Conservation (phyloP, 2,797 vertebrate genomes). For the Lagocephalus sceleratus region DNA sequence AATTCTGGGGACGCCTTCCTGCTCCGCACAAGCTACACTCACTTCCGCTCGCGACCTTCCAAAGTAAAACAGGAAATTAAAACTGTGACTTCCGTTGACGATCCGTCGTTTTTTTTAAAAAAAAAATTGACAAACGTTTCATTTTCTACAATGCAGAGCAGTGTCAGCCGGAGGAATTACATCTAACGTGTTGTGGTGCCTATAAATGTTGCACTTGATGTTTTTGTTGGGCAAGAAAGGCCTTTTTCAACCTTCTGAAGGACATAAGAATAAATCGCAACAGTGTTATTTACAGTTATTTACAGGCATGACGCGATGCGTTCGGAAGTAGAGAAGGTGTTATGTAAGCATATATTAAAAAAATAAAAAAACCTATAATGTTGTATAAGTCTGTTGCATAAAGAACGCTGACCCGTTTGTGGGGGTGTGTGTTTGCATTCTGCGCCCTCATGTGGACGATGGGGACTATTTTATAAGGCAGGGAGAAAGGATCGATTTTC, state of each 20-base stretch:
- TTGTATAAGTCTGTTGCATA: too few relatives aligned
- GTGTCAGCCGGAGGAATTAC: too few relatives aligned
- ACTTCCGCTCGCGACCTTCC: constrained; percentile 38
- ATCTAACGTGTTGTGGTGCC: too few relatives aligned
- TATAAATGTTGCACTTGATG: too few relatives aligned
- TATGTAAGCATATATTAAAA: neutral
- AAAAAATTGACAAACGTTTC: neutral
- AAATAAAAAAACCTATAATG: neutral
- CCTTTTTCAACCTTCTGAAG: too few relatives aligned
- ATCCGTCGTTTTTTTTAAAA: neutral
- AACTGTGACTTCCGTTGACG: constrained; percentile 22
- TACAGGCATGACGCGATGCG: neutral
- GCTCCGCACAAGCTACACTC: neutral
- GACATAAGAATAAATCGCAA: too few relatives aligned
- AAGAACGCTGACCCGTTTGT: neutral
- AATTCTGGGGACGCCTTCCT: constrained; percentile 6
- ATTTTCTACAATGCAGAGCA: constrained; percentile 1
- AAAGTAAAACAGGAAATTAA: constrained; percentile 35
- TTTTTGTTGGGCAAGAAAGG: too few relatives aligned
- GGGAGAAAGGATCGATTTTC: neutral
- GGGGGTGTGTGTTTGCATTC: neutral
- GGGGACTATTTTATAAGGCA: neutral
- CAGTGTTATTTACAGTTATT: too few relatives aligned
- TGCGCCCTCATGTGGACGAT: constrained; percentile 20
- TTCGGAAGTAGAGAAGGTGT: neutral